Conservation (phyloP, 2,888 invertebrate genomes). For the Lasius fuliginosus region DNA sequence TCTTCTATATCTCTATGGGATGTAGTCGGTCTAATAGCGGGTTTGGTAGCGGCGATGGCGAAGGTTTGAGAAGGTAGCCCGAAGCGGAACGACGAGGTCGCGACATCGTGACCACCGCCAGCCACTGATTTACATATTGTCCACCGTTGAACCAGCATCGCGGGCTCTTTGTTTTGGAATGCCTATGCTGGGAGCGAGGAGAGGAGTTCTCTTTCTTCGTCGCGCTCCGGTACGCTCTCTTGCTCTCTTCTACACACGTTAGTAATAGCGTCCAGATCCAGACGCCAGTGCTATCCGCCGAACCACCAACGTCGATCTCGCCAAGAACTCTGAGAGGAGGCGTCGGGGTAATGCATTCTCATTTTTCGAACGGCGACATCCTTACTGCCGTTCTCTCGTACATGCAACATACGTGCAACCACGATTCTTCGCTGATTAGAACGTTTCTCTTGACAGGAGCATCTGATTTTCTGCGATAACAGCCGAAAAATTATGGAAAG, state of each 20-base stretch:
- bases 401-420: slow-evolving; percentile 35
- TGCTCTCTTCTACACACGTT: slow-evolving; percentile 63
- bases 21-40: slow-evolving; percentile 75
- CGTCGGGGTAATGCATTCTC: slow-evolving; percentile 82
- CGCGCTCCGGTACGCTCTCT: slow-evolving; percentile 52
- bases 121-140: slow-evolving; percentile 86
- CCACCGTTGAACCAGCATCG: slow-evolving; percentile 83
- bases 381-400: slow-evolving; percentile 56
- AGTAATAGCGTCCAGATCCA: slow-evolving; percentile 84
- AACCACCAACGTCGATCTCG: slow-evolving; percentile 86
- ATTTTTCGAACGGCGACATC: slow-evolving; percentile 78
- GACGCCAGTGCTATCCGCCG: slow-evolving; percentile 80
- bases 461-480: slow-evolving; percentile 59
- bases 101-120: slow-evolving; percentile 86
- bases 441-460: slow-evolving; percentile 57
- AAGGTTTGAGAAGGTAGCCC: slow-evolving; percentile 78
- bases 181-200: slow-evolving; percentile 77
- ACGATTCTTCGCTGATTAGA: slow-evolving; percentile 66
- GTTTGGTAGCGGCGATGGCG: slow-evolving; percentile 75
- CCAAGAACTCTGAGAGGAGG: slow-evolving; percentile 73
- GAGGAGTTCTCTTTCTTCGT: slow-evolving; percentile 68
- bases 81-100: slow-evolving; percentile 83
- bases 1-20: slow-evolving; percentile 81
- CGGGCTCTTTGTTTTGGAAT: slow-evolving; percentile 85
- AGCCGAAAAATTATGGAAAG: neutral